Evolutionary conservation across 1,140 invertebrate genomes (phyloP).

Genomic region (Neotoxoptera formosana): DNA sequence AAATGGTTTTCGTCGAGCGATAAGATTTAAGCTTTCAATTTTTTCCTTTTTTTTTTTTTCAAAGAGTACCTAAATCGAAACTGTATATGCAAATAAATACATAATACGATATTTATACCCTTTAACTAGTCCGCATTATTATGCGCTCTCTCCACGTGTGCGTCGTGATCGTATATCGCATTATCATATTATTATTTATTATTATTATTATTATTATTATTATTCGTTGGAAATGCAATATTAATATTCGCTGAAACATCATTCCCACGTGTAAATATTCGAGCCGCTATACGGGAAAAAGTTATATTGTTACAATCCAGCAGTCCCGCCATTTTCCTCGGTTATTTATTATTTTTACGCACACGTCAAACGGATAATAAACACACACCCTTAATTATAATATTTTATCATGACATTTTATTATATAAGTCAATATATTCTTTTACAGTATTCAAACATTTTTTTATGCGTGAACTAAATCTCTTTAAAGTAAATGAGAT

Average conservation of each 20-base stretch:
- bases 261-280: not conserved
- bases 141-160: not conserved
- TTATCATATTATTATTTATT: not conserved
- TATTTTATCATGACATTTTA: not conserved
- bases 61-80: not conserved
- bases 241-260: not conserved
- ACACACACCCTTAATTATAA: not conserved
- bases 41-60: not conserved
- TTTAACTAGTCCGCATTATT: conserved; percentile 1
- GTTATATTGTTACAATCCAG: not conserved
- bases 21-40: not conserved
- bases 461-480: not conserved
- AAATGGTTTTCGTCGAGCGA: not conserved
- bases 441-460: not conserved
- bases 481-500: not conserved
- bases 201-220: not conserved
- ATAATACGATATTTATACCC: not conserved
- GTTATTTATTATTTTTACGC: not conserved
- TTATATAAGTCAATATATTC: not conserved
- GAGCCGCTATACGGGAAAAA: not conserved
- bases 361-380: not conserved
- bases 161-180: not conserved
- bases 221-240: not conserved
- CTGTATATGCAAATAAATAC: conserved; percentile 6
- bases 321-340: not conserved